These are phyloP conservation scores for Aspidapion aeneum DNA, from an alignment of 2,888 invertebrate species.

Conservation along the genomic window DNA sequence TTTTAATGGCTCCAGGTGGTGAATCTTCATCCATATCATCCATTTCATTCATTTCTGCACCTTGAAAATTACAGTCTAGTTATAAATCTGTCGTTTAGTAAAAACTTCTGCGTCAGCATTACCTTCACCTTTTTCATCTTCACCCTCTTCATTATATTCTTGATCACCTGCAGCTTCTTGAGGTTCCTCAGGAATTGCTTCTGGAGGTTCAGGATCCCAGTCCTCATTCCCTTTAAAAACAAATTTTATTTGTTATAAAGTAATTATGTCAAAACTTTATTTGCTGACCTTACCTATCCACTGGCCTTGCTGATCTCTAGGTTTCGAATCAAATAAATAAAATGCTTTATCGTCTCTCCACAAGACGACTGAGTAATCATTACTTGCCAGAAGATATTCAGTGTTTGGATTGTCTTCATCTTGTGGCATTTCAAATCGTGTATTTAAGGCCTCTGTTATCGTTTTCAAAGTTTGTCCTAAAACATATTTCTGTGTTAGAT, in stretches of 20 bases:
- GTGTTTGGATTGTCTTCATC: constrained; percentile 24
- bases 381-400: constrained; percentile 36
- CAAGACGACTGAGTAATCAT: constrained; percentile 36
- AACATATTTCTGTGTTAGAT: no score
- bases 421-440: constrained; percentile 24
- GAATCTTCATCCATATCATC: no score
- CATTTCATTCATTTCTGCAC: background rate
- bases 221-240: constrained; percentile 33
- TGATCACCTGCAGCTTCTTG: constrained; percentile 10
- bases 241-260: background rate
- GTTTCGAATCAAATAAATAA: constrained; percentile 44
- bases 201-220: constrained; percentile 32
- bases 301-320: constrained; percentile 40
- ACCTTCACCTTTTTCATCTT: constrained; percentile 17
- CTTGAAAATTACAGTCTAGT: background rate
- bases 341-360: constrained; percentile 40
- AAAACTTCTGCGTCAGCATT: constrained; percentile 1
- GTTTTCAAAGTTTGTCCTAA: constrained; percentile 29
- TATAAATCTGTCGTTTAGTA: background rate
- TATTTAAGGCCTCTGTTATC: constrained; percentile 26
- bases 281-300: constrained; percentile 34
- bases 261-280: background rate
- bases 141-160: constrained; percentile 14
- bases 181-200: constrained; percentile 9
- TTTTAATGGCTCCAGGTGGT: no score